These are phyloP conservation scores for Carcina quercana DNA, from an alignment of 2,888 invertebrate genomes.

Conservation along the genomic window DNA sequence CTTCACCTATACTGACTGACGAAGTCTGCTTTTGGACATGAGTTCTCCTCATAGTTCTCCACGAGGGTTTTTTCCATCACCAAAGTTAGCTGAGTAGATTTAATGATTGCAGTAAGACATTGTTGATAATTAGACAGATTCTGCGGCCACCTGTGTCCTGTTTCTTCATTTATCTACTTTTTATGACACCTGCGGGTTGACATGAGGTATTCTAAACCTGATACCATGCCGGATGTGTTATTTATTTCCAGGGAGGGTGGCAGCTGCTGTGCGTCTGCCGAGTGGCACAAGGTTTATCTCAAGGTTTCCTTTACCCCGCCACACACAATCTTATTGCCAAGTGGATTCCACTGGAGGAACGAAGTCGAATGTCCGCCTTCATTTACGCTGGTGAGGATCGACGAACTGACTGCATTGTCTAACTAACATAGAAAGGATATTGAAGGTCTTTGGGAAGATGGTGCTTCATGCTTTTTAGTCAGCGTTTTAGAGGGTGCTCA, in stretches of 20 bases:
- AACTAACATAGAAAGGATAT: no score
- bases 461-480: no score
- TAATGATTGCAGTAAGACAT: no score
- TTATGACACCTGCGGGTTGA: no score
- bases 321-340: neutral
- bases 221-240: neutral
- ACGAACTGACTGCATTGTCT: no score
- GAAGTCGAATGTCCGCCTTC: neutral
- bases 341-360: neutral
- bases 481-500: no score
- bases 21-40: no score
- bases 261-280: neutral
- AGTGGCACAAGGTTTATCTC: neutral
- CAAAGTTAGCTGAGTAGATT: no score
- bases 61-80: no score
- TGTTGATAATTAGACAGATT: neutral
- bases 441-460: no score
- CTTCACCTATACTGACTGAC: no score
- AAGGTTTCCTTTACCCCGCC: neutral
- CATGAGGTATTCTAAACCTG: neutral
- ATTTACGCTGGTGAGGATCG: neutral
- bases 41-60: no score
- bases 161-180: neutral
- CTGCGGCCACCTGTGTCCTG: neutral
- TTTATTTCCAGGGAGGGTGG: constrained; percentile 13